phyloP scores from a whole-genome alignment of 1,140 invertebrate species.

The Palaemon carinicauda region DNA sequence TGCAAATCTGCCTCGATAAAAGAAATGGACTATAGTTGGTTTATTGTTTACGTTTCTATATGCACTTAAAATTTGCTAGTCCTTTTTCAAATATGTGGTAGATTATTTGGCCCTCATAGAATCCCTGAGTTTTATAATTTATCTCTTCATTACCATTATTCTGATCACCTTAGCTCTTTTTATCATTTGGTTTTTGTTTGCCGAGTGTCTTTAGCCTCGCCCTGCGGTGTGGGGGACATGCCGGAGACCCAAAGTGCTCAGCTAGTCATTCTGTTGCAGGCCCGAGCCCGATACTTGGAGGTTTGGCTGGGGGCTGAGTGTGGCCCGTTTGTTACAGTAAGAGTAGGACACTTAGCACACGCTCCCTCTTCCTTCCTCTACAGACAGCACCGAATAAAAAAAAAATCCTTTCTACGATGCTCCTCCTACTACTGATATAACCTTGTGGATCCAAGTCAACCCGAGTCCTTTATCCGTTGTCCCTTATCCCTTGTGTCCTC shows the following conservation, averaged over 20 bases:
- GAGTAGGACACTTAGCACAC: conserved; percentile 22
- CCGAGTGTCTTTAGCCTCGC: neutral
- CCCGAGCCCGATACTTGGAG: conserved; percentile 13
- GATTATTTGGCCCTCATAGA: too few species aligned
- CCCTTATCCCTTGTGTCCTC: neutral
- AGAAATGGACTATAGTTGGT: too few species aligned
- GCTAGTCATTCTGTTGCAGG: conserved; percentile 29
- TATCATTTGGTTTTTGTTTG: neutral
- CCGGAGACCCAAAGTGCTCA: neutral
- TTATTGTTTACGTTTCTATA: too few species aligned
- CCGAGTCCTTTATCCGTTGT: neutral
- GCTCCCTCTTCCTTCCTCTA: neutral
- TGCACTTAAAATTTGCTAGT: too few species aligned
- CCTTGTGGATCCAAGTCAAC: too few species aligned
- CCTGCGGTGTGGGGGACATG: neutral
- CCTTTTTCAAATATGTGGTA: too few species aligned
- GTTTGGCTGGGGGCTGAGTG: conserved; percentile 28
- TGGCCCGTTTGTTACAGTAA: conserved; percentile 43
- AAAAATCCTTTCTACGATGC: too few species aligned
- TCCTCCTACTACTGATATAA: too few species aligned
- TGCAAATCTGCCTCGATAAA: too few species aligned
- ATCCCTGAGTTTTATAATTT: too few species aligned
- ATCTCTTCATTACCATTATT: neutral
- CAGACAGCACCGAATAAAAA: neutral
- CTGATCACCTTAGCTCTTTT: neutral